Conservation (phyloP, 2,797 vertebrate species). For the Ptychobarbus kaznakovi region DNA sequence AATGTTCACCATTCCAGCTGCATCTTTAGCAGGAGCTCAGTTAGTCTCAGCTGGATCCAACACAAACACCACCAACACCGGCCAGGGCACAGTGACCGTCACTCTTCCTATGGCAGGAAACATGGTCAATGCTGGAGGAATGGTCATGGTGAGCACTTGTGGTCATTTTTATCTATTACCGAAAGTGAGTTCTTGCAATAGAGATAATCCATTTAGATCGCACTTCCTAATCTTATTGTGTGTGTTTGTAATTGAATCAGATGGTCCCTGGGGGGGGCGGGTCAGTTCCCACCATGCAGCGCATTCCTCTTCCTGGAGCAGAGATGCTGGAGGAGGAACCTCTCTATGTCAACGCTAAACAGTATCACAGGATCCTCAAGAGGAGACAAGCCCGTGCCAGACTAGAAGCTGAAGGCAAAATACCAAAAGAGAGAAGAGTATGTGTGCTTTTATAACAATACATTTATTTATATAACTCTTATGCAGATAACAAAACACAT, state of each 20-base stretch:
- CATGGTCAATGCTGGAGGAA: conserved; percentile 97
- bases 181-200: not conserved
- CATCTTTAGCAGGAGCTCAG: conserved; percentile 96
- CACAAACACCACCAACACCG: conserved; percentile 91
- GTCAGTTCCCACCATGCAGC: conserved; percentile 91
- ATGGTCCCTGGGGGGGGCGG: conserved; percentile 92
- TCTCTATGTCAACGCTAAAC: conserved; percentile 85
- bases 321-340: conserved; percentile 99
- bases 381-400: conserved; percentile 93
- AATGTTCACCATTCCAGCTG: conserved; percentile 98
- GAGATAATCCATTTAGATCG: not conserved
- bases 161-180: not conserved
- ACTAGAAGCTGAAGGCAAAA: conserved; percentile 96
- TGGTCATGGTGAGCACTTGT: conserved; percentile 92
- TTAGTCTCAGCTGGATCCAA: conserved; percentile 93
- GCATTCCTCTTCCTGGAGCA: conserved; percentile 91
- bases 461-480: not conserved
- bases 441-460: conserved; percentile 47
- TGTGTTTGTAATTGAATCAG: conserved; percentile 68
- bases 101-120: conserved; percentile 94
- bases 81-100: conserved; percentile 97
- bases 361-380: conserved; percentile 90
- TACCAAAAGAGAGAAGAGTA: conserved; percentile 97
- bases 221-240: not conserved
- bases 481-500: not conserved